Conservation (phyloP, 2,113 vertebrate genomes). For the Python bivittatus region DNA sequence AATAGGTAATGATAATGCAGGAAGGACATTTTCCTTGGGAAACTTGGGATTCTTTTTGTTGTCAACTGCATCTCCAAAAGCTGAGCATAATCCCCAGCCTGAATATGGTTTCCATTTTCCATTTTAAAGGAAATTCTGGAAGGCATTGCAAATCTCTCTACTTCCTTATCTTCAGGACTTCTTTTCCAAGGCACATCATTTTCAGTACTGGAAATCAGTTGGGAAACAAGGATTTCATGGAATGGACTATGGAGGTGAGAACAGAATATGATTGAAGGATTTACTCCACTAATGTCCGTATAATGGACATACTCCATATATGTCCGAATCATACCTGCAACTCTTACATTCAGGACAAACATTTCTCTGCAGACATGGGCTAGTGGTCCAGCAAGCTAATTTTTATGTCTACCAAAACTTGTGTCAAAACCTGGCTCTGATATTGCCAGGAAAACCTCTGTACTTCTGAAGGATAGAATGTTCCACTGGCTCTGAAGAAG, state of each 20-base stretch:
- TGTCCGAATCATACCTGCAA: not conserved
- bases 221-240: no score
- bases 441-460: slow-evolving; percentile 45
- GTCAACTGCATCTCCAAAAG: not conserved
- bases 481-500: slow-evolving; percentile 34
- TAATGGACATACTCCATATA: no score
- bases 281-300: not conserved
- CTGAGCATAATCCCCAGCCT: not conserved
- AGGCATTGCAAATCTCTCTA: not conserved
- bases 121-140: not conserved
- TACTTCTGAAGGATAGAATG: not conserved
- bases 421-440: slow-evolving; percentile 49
- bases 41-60: not conserved
- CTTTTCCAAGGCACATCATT: not conserved
- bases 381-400: not conserved
- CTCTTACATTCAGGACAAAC: not conserved
- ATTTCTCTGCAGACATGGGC: not conserved
- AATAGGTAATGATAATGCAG: not conserved
- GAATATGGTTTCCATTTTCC: not conserved
- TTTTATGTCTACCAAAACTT: slow-evolving; percentile 37
- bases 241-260: not conserved
- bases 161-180: not conserved
- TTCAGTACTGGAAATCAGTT: not conserved
- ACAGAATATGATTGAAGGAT: not conserved
- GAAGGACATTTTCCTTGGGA: not conserved